These are phyloP conservation scores for Tetheella fluctuosa DNA, from an alignment of 2,888 invertebrate species.

Conservation along the genomic window DNA sequence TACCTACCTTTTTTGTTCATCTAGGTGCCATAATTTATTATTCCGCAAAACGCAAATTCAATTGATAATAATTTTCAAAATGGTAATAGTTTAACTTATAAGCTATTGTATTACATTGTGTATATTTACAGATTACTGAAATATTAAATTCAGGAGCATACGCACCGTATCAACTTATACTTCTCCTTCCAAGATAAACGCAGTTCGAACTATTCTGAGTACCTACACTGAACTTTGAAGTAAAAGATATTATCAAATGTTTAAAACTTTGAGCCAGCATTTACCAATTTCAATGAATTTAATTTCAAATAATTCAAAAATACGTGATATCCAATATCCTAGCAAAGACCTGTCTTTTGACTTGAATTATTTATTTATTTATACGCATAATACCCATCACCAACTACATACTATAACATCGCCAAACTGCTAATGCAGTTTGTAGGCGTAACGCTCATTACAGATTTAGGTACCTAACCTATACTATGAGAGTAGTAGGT, in stretches of 20 bases:
- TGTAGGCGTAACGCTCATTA: no score
- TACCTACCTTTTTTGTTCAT: neutral
- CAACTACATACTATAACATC: no score
- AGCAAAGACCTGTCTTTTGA: no score
- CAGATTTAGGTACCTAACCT: no score
- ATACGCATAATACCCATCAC: no score
- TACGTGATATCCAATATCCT: neutral
- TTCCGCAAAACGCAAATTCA: neutral
- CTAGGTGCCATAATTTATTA: neutral
- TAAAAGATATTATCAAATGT: neutral
- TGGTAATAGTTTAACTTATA: no score
- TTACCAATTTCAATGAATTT: neutral
- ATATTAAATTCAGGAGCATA: neutral
- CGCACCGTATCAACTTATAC: neutral
- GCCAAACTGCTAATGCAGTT: no score
- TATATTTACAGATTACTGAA: no score
- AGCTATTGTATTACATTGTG: no score
- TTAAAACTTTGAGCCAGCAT: neutral
- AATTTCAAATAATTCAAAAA: neutral
- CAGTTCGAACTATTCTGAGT: neutral
- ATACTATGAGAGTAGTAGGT: no score
- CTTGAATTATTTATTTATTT: no score
- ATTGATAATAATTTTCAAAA: no score
- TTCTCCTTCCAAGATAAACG: neutral
- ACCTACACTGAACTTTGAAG: neutral